Evolutionary conservation across 1,140 invertebrate genomes (phyloP).

Genomic region (Pogonomyrmex californicus): DNA sequence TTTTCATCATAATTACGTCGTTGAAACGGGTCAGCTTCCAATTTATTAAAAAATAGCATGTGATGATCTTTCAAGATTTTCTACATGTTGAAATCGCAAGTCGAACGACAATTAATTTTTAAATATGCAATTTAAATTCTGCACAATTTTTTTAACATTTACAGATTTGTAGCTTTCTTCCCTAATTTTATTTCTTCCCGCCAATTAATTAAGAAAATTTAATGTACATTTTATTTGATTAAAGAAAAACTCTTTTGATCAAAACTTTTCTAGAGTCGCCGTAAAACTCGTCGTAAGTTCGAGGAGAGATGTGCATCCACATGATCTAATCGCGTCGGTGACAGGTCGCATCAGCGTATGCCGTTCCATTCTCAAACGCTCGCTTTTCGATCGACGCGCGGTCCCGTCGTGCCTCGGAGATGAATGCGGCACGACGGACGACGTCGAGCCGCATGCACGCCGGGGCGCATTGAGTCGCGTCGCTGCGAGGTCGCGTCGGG

Average conservation of each 20-base stretch:
- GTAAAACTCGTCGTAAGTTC: neutral
- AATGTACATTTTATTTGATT: neutral
- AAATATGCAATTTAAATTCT: neutral
- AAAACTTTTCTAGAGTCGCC: too few species aligned
- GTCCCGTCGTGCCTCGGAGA: constrained; percentile 14
- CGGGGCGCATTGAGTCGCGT: constrained; percentile 7
- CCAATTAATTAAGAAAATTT: neutral
- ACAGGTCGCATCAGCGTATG: constrained; percentile 5
- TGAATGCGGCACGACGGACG: constrained; percentile 38
- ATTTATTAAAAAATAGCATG: neutral
- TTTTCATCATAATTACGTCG: neutral
- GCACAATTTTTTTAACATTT: neutral
- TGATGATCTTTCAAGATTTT: neutral
- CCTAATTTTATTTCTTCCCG: neutral
- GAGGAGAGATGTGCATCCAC: neutral
- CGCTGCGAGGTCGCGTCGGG: constrained; percentile 7
- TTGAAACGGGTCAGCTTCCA: neutral
- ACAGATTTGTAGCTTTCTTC: neutral
- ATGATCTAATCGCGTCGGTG: constrained; percentile 1
- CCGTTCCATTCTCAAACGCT: neutral
- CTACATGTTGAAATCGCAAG: neutral
- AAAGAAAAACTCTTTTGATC: neutral
- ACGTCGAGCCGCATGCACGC: constrained; percentile 19
- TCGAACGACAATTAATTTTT: neutral
- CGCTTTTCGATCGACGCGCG: constrained; percentile 38